These are phyloP conservation scores for Trissolcus brochymenae DNA, from an alignment of 2,888 invertebrate species.

Conservation along the genomic window DNA sequence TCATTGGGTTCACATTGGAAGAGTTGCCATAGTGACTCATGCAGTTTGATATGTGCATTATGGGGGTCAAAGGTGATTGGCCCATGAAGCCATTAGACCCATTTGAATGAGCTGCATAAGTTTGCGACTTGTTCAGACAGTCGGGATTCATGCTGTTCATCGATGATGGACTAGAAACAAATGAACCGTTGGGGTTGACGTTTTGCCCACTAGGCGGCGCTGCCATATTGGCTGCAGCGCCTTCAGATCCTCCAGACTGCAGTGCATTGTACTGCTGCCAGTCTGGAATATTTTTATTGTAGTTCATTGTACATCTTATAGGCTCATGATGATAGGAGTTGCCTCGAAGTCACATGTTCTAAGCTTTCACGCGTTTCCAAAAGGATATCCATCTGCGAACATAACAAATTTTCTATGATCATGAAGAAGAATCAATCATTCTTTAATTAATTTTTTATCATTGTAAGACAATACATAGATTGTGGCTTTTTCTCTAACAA, in stretches of 20 bases:
- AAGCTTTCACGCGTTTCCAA: too few species aligned
- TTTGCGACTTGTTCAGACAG: slow-evolving; percentile 65
- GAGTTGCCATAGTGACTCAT: slow-evolving; percentile 65
- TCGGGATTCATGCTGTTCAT: slow-evolving; percentile 65
- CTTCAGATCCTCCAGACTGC: slow-evolving; percentile 66
- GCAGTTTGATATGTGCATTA: slow-evolving; percentile 68
- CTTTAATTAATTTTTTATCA: too few species aligned
- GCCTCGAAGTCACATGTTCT: slow-evolving; percentile 44
- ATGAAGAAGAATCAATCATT: too few species aligned
- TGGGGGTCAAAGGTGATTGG: slow-evolving; percentile 60
- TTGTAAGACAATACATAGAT: too few species aligned
- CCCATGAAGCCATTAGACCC: slow-evolving; percentile 39
- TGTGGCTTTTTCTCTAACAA: too few species aligned
- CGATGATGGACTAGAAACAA: slow-evolving; percentile 64
- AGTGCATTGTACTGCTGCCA: slow-evolving; percentile 74
- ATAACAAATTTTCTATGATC: too few species aligned
- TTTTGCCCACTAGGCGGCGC: slow-evolving; percentile 64
- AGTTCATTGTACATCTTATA: slow-evolving; percentile 75
- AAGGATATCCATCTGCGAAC: too few species aligned
- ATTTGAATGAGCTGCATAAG: slow-evolving; percentile 60
- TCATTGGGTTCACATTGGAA: slow-evolving; percentile 64
- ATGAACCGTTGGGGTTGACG: slow-evolving; percentile 66
- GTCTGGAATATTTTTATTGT: slow-evolving; percentile 74
- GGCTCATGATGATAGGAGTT: slow-evolving; percentile 40
- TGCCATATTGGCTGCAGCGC: slow-evolving; percentile 59